Evolutionary conservation across 2,113 vertebrate genomes (phyloP).

Genomic region (Oceanites oceanicus): DNA sequence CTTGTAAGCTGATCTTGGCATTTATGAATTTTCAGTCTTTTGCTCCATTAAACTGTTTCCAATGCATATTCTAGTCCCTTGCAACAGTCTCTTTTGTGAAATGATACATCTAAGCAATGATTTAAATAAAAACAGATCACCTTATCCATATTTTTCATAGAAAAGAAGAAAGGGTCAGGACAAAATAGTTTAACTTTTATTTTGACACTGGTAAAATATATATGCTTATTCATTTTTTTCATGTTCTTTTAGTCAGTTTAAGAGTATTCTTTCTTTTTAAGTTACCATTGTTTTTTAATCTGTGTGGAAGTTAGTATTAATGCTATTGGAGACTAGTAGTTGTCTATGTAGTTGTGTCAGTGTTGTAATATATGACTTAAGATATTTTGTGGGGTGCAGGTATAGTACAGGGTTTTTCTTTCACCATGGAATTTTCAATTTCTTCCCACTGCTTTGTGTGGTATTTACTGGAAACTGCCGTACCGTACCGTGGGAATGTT

Average conservation of each 20-base stretch:
- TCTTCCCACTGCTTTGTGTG: neutral
- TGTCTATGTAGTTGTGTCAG: neutral
- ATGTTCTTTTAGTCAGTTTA: neutral
- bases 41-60: neutral
- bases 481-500: accelerated
- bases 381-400: neutral
- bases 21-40: neutral
- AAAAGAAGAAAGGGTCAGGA: neutral
- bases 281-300: neutral
- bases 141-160: neutral
- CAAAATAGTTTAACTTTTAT: neutral
- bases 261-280: neutral
- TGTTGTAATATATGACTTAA: neutral
- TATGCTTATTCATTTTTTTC: neutral
- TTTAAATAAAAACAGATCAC: neutral
- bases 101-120: neutral
- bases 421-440: neutral
- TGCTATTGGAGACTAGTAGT: neutral
- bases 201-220: neutral
- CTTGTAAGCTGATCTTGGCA: neutral
- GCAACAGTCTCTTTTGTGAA: neutral
- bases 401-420: neutral
- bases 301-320: neutral
- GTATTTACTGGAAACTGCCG: neutral
- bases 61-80: neutral